Percentiles rank a stretch among this genome's conserved stretches.
Evolutionary conservation across 2,888 invertebrate species (phyloP).

Genomic region (Galeopsomyia nigrocyanea): DNA sequence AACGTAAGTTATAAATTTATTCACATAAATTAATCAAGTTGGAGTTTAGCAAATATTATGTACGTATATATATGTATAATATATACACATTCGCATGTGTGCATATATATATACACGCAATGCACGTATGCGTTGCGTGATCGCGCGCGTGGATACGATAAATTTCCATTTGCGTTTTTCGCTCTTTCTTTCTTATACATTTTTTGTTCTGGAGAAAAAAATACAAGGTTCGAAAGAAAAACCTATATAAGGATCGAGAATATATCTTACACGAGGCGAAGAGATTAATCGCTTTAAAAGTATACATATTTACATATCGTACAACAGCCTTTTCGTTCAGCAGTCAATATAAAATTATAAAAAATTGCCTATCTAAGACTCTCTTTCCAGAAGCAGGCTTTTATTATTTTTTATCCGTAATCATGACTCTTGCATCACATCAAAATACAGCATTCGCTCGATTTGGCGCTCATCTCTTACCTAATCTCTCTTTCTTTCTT

Average conservation of each 20-base stretch:
- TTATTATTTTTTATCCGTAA: constrained; percentile 23
- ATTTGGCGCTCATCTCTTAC: not conserved
- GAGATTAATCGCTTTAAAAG: constrained; percentile 59
- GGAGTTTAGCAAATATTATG: constrained; percentile 65
- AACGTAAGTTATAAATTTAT: constrained; percentile 69
- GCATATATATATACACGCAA: constrained; percentile 56
- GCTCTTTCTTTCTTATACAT: constrained; percentile 25
- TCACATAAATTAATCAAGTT: constrained; percentile 68
- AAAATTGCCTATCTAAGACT: constrained; percentile 66
- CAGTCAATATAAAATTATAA: constrained; percentile 69
- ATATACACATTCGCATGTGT: constrained; percentile 54
- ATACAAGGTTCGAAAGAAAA: constrained; percentile 43
- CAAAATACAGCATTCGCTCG: not conserved
- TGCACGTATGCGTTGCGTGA: constrained; percentile 53
- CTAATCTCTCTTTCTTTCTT: constrained; percentile 21
- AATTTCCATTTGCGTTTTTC: constrained; percentile 49
- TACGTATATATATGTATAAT: constrained; percentile 54
- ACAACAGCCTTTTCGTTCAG: constrained; percentile 60
- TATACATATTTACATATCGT: constrained; percentile 69
- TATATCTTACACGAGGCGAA: constrained; percentile 68
- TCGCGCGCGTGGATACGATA: constrained; percentile 45
- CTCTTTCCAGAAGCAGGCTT: constrained; percentile 21
- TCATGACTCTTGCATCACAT: not conserved
- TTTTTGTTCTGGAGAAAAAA: constrained; percentile 10
- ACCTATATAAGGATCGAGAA: constrained; percentile 52